Evolutionary conservation across 1,140 invertebrate genomes (phyloP), one percentile per base, ranked within the genome.

Genomic region (Eumeta japonica): DNA sequence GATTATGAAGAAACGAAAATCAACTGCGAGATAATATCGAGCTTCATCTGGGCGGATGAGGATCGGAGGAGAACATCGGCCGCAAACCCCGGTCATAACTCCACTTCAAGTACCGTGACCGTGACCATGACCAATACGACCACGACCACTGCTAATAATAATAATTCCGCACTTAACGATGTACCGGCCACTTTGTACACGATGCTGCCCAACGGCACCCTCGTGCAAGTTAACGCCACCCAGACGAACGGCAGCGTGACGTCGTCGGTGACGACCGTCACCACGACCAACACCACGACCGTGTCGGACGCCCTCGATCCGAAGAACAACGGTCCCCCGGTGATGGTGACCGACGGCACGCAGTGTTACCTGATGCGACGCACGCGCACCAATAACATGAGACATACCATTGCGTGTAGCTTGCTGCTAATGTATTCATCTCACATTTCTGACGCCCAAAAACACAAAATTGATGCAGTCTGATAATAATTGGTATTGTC

Each of bases 1-100:
- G 65, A 71, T 41, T 68, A 67, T 30, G 64, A 73, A 42, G 65
- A 70, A 51, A 73, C 68, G 0, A 68, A 41, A 55, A 73, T 73
- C 17, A 59, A 73, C 36, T 73, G 68, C 39, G 48, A 66, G 16
- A 45, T 73, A 18, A 73, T 73, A 35, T 54, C 56, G 1, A 67
- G 63, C 46, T 71, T 70, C 20, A 74, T 71, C 33, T 58, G 53
- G 16, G 36, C 56, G 47, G 62, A 62, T 13, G 48, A 62, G 34
- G 52, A n/a, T n/a, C 46, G 5, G 58, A 61, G 19, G 37, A 29
- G 13, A 36, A 35, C n/a, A 12, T n/a, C 47, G 46, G 20, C 16
- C 36, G 11, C 16, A 15, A 11, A 38, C 29, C 13, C 16, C 28
- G n/a, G n/a, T n/a, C n/a, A n/a, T 24, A 24, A 24, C 20, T 7